Percentiles rank a stretch among this genome's conserved stretches.
Evolutionary conservation across 2,113 vertebrate genomes (phyloP).

Genomic region (Callopanchax toddi): DNA sequence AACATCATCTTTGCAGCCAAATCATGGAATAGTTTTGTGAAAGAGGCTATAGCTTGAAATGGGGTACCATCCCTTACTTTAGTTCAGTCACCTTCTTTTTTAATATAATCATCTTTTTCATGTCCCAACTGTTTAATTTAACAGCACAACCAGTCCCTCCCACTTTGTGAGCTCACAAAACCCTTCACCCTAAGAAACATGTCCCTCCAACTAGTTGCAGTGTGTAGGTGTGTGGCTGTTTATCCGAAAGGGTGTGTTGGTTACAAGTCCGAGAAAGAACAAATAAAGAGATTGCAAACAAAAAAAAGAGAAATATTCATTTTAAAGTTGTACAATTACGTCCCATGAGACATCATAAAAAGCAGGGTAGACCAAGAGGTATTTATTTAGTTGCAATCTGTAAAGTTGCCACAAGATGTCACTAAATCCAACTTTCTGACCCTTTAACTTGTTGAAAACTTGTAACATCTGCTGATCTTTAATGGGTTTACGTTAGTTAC

Average conservation of each 20-base stretch:
- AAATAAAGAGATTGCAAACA: background rate
- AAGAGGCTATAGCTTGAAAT: background rate
- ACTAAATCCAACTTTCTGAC: background rate
- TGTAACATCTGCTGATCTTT: background rate
- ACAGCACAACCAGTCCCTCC: background rate
- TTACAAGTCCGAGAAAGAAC: background rate
- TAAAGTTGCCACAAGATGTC: background rate
- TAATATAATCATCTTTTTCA: no score
- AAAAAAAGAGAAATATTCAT: background rate
- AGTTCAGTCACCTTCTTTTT: background rate
- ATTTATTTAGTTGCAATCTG: no score
- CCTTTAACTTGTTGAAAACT: background rate
- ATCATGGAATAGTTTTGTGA: no score
- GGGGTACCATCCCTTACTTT: background rate
- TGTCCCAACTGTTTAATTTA: conserved; percentile 22
- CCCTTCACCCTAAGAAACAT: conserved; percentile 1
- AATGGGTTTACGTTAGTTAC: background rate
- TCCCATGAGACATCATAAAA: no score
- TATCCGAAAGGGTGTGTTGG: conserved; percentile 17
- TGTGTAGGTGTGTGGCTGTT: conserved; percentile 4
- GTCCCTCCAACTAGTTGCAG: conserved; percentile 17
- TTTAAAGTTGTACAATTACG: no score
- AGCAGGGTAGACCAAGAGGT: no score
- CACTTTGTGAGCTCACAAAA: conserved; percentile 28
- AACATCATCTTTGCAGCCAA: no score